Evolutionary conservation across 1,140 invertebrate genomes (phyloP).

Genomic region (Sycophila sp.): DNA sequence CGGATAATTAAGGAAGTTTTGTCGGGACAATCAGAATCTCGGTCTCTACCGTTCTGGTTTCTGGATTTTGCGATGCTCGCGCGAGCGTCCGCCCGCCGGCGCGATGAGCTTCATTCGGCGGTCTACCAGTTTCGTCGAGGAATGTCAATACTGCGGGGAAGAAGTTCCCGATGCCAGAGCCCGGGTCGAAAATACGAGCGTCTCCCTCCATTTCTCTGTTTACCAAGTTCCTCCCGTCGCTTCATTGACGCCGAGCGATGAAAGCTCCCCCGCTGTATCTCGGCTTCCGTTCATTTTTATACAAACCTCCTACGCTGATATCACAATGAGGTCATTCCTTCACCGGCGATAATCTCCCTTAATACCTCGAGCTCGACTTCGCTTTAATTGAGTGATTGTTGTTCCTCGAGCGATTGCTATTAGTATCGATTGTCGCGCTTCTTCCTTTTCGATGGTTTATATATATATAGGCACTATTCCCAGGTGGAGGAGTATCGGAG

Average conservation of each 20-base stretch:
- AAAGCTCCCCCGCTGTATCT: too few relatives aligned
- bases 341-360: too few relatives aligned
- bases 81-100: background rate
- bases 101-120: slow-evolving; percentile 4
- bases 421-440: too few relatives aligned
- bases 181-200: slow-evolving; percentile 8
- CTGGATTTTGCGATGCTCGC: slow-evolving; percentile 39
- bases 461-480: too few relatives aligned
- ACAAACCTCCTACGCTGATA: too few relatives aligned
- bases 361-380: too few relatives aligned
- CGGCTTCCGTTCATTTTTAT: too few relatives aligned
- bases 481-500: too few relatives aligned
- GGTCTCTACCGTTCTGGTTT: slow-evolving; percentile 44
- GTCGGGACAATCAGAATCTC: slow-evolving; percentile 55
- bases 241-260: background rate
- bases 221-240: slow-evolving; percentile 6
- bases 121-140: slow-evolving; percentile 36
- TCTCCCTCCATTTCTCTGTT: slow-evolving; percentile 9
- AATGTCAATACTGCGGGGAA: slow-evolving; percentile 46
- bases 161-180: slow-evolving; percentile 25
- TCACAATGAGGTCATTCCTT: too few relatives aligned
- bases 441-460: too few relatives aligned
- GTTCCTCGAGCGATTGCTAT: too few relatives aligned
- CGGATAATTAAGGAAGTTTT: slow-evolving; percentile 65
- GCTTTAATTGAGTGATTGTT: too few relatives aligned